These are phyloP conservation scores for Paragorgia papillata DNA, from an alignment of 92 coral and sea anemone species.

Conservation along the genomic window DNA sequence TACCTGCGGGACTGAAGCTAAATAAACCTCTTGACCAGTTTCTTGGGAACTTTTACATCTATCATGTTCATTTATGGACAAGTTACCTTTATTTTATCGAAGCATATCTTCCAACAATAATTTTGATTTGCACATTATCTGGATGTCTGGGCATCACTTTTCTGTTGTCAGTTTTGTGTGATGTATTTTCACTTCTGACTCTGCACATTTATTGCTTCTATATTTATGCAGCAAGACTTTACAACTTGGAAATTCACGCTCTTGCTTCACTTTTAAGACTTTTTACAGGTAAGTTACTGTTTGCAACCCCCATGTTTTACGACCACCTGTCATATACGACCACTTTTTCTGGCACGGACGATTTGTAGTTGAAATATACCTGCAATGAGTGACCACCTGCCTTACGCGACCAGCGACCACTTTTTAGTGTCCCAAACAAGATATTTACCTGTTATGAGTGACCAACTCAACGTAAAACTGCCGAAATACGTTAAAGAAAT, in stretches of 20 bases:
- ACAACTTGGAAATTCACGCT: constrained; percentile 78
- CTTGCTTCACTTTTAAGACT: constrained; percentile 74
- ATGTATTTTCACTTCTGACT: constrained; percentile 77
- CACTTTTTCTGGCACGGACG: too few relatives aligned
- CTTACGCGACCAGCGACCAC: too few relatives aligned
- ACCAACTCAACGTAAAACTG: too few relatives aligned
- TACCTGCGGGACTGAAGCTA: constrained; percentile 91
- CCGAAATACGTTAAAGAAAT: too few relatives aligned
- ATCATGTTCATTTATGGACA: constrained; percentile 90
- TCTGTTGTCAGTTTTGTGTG: constrained; percentile 76
- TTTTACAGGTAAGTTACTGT: constrained; percentile 77
- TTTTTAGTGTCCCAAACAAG: too few relatives aligned
- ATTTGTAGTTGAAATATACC: too few relatives aligned
- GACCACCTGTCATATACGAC: too few relatives aligned
- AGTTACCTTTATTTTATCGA: constrained; percentile 72
- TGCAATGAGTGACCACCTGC: too few relatives aligned
- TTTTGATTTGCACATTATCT: constrained; percentile 71
- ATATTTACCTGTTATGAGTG: too few relatives aligned
- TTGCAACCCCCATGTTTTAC: too few relatives aligned
- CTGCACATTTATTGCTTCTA: constrained; percentile 95
- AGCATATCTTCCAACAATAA: constrained; percentile 73
- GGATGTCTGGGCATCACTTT: constrained; percentile 90
- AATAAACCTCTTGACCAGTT: constrained; percentile 80
- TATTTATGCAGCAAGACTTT: constrained; percentile 94
- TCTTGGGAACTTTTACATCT: constrained; percentile 80